These are phyloP conservation scores for Puma concolor DNA, from an alignment of 2,113 vertebrate genomes.

Conservation along the genomic window DNA sequence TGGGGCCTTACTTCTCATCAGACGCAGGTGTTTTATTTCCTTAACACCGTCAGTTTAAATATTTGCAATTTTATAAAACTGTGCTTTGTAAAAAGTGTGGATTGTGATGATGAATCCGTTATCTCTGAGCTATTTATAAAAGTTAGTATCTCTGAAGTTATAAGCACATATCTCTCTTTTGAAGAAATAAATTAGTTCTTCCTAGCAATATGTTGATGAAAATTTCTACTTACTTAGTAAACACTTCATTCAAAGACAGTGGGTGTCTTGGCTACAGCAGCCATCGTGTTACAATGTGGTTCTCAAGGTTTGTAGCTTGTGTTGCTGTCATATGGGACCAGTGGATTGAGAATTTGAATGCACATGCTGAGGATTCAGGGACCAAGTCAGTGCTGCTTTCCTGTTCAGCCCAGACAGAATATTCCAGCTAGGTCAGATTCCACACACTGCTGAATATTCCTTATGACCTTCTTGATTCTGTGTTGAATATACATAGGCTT, in stretches of 20 bases:
- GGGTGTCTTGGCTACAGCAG: rapidly evolving
- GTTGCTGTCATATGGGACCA: background rate
- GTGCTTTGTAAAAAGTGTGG: background rate
- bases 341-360: background rate
- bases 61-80: background rate
- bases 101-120: background rate
- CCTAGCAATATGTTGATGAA: background rate
- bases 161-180: background rate
- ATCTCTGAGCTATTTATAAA: background rate
- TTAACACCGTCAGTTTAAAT: background rate
- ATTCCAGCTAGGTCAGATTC: background rate
- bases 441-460: background rate
- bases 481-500: background rate
- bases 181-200: background rate
- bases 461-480: background rate
- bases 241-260: background rate
- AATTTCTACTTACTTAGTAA: background rate
- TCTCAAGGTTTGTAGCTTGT: background rate
- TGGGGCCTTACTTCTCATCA: background rate
- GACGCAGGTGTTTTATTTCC: background rate
- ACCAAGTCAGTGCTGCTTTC: background rate
- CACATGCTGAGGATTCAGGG: background rate
- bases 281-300: background rate
- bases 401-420: background rate
- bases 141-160: background rate